Evolutionary conservation across 2,797 vertebrate species (phyloP), one percentile per base, ranked within the genome.

Genomic region (Sebastes hopkinsi): DNA sequence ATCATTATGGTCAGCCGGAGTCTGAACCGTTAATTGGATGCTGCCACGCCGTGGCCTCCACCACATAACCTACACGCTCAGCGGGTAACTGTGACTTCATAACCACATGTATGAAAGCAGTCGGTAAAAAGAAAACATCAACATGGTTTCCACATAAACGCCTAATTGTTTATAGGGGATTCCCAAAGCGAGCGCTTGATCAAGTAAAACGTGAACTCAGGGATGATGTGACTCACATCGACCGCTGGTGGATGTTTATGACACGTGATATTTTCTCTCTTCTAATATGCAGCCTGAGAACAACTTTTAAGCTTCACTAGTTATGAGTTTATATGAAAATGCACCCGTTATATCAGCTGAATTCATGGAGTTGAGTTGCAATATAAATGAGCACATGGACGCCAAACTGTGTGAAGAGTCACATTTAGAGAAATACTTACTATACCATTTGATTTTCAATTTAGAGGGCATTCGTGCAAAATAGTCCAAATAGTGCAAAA

Each of bases 61-160:
- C 86, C 86, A 83, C 86, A 89, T 68, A 79, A 75, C 66, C 88
- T 77, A 30, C 72, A 20, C 73, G 59, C 62, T 62, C 50, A 74
- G 72, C 27, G 68, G 67, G 70, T 13, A 50, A 77, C 83, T 64
- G 86, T 92, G 91, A 93, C 91, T 88, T 92, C 92, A 92, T 89
- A 74, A 89, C 90, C 91, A 85, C 92, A 91, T 42, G 60, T 27
- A 80, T 58, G 64, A 82, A 78, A 22, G 42, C 70, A 58, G 72
- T 61, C 67, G 8, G 80, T 72, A 23, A 38, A 73, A 75, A 55
- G 59, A 84, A 89, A 77, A 80, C 85, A 79, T 82, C 77, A 77
- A 83, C 83, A 86, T 64, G 54, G 60, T 64, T 85, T 72, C 70
- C 32, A 64, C 70, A 83, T 76, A 80, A 83, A 87, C 38, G 16